Percentiles rank a stretch among this genome's conserved stretches.
These are phyloP conservation scores for Drosophila tani DNA, from an alignment of 1,140 invertebrate genomes.

Conservation along the genomic window DNA sequence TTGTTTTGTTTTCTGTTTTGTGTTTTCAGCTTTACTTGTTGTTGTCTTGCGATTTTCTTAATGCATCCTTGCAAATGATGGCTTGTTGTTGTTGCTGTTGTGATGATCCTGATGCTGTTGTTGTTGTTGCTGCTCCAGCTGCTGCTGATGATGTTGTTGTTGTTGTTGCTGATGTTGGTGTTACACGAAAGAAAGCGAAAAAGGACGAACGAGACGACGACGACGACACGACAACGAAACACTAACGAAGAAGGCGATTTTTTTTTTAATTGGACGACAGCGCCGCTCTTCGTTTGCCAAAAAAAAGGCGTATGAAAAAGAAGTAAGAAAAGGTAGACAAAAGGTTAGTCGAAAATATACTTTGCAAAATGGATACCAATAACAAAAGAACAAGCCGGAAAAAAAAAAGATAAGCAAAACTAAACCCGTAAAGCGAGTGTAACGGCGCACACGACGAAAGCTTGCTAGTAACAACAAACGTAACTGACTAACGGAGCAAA, in stretches of 20 bases:
- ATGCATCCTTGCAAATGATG: conserved; percentile 40
- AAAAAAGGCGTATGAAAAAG: background rate
- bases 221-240: conserved; percentile 26
- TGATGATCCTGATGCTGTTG: conserved; percentile 31
- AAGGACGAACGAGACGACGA: conserved; percentile 63
- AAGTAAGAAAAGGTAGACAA: background rate
- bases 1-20: conserved; percentile 15
- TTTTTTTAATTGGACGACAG: conserved; percentile 29
- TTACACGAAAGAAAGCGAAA: conserved; percentile 50
- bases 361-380: background rate
- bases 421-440: conserved; percentile 2
- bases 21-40: conserved; percentile 8
- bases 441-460: background rate
- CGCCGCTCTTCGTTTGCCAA: conserved; percentile 16
- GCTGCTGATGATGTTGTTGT: conserved; percentile 15
- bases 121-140: conserved; percentile 9
- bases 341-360: background rate
- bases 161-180: conserved; percentile 35
- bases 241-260: conserved; percentile 37
- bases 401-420: background rate
- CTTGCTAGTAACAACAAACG: conserved; percentile 2
- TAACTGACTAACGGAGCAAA: conserved; percentile 23
- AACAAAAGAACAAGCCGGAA: background rate
- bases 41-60: conserved; percentile 17
- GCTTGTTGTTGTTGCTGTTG: conserved; percentile 34